Evolutionary conservation across 2,888 invertebrate species (phyloP).

Genomic region (Macropis europaea): DNA sequence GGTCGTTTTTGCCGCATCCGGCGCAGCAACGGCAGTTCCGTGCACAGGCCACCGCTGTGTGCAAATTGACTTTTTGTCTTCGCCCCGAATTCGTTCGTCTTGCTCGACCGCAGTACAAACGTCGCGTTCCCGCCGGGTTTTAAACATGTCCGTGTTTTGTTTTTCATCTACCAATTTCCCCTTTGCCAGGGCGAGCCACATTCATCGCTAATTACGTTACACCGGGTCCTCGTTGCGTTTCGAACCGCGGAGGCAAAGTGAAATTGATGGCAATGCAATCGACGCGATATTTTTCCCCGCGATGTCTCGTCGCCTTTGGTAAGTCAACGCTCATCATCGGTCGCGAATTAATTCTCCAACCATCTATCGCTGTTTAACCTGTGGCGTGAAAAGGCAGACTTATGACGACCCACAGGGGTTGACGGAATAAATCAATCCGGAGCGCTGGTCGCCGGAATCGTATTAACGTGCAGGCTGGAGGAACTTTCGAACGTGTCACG

Average conservation of each 20-base stretch:
- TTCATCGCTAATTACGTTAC: slow-evolving; percentile 50
- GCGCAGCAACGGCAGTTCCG: too few species aligned
- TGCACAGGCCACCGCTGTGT: slow-evolving; percentile 17
- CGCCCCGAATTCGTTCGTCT: slow-evolving; percentile 17
- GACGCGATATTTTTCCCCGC: not conserved
- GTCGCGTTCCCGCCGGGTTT: slow-evolving; percentile 25
- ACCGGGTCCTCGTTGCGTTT: not conserved
- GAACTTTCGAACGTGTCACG: slow-evolving; percentile 14
- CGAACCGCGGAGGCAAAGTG: slow-evolving; percentile 39
- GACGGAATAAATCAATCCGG: slow-evolving; percentile 3
- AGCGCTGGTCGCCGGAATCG: not conserved
- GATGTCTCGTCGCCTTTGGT: slow-evolving; percentile 17
- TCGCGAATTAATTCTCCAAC: slow-evolving; percentile 42
- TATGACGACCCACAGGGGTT: too few species aligned
- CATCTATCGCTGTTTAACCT: too few species aligned
- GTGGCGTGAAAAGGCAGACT: too few species aligned
- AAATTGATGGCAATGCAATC: slow-evolving; percentile 43
- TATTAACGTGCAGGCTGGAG: not conserved
- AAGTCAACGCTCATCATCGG: slow-evolving; percentile 29
- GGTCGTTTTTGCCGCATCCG: slow-evolving; percentile 17
- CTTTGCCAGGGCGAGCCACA: slow-evolving; percentile 18
- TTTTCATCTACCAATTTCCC: not conserved
- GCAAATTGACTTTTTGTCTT: slow-evolving; percentile 58
- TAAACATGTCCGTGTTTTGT: slow-evolving; percentile 2
- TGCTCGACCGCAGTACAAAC: slow-evolving; percentile 47